phyloP scores from a whole-genome alignment of 2,888 invertebrate genomes.

The Allolobophora icterica region DNA sequence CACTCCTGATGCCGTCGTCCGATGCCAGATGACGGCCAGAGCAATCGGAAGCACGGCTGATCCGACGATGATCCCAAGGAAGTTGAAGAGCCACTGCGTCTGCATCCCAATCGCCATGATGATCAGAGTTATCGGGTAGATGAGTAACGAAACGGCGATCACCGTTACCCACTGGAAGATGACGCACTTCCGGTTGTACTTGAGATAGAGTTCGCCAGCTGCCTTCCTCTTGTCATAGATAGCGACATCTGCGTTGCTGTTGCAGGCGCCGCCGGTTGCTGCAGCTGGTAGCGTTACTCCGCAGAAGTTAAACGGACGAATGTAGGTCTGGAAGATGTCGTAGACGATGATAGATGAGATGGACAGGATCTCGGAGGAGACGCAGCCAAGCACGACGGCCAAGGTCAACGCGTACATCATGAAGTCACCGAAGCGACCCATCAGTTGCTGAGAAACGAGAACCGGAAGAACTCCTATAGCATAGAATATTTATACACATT shows the following conservation, averaged over 20 bases:
- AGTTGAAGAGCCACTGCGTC: conserved; percentile 44
- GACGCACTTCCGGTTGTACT: conserved; percentile 47
- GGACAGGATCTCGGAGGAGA: conserved; percentile 48
- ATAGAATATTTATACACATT: neutral
- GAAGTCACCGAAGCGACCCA: conserved; percentile 47
- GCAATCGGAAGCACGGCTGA: conserved; percentile 47
- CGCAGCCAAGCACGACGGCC: conserved; percentile 42
- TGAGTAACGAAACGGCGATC: conserved; percentile 36
- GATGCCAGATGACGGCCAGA: conserved; percentile 48
- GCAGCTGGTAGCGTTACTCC: neutral
- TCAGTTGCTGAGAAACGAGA: conserved; percentile 42
- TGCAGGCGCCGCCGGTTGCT: neutral
- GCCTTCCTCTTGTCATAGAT: neutral
- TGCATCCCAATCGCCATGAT: conserved; percentile 44
- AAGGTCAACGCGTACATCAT: conserved; percentile 45
- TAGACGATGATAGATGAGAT: conserved; percentile 48
- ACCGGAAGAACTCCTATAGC: conserved; percentile 44
- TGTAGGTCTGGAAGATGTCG: conserved; percentile 51
- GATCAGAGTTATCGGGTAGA: conserved; percentile 44
- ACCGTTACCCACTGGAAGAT: conserved; percentile 47
- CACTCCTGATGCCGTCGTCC: conserved; percentile 45
- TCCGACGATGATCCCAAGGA: conserved; percentile 45
- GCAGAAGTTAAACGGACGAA: conserved; percentile 39
- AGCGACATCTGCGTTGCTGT: neutral
- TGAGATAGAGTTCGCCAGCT: conserved; percentile 43